A percentile compares a stretch with the other conserved stretches of the same genome.
Evolutionary conservation across 2,113 vertebrate genomes (phyloP).

Genomic region (Eonycteris spelaea): DNA sequence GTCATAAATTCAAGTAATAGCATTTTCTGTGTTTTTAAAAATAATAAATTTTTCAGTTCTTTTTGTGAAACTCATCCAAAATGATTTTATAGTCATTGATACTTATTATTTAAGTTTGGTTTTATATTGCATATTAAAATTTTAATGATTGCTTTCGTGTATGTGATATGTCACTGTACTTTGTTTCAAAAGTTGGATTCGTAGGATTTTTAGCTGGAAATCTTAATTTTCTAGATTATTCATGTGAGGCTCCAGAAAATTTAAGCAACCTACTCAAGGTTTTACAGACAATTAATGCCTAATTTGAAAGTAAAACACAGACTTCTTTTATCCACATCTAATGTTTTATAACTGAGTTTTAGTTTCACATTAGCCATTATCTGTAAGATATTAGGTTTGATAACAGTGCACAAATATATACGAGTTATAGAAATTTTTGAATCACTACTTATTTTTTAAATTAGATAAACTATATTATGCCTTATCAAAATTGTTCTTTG

Average conservation of each 20-base stretch:
- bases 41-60: slow-evolving; percentile 22
- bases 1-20: not conserved
- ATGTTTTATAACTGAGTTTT: not conserved
- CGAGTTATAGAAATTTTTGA: not conserved
- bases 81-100: not conserved
- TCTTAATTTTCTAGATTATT: slow-evolving; percentile 24
- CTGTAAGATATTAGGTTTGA: not conserved
- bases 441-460: slow-evolving; percentile 13
- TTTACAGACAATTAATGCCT: slow-evolving; percentile 34
- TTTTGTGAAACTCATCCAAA: not conserved
- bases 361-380: too few relatives aligned
- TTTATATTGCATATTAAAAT: not conserved
- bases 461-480: slow-evolving; percentile 31
- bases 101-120: not conserved
- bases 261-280: not conserved
- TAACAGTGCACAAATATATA: not conserved
- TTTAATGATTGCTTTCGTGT: not conserved
- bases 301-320: slow-evolving; percentile 32
- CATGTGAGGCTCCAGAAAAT: not conserved
- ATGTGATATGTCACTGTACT: not conserved
- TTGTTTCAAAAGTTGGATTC: not conserved
- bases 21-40: slow-evolving; percentile 38
- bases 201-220: not conserved
- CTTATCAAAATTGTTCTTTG: slow-evolving; percentile 9
- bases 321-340: not conserved